Percentiles rank a stretch among this genome's conserved stretches.
Evolutionary conservation across 1,140 invertebrate species (phyloP).

Genomic region (Diuraphis noxia): DNA sequence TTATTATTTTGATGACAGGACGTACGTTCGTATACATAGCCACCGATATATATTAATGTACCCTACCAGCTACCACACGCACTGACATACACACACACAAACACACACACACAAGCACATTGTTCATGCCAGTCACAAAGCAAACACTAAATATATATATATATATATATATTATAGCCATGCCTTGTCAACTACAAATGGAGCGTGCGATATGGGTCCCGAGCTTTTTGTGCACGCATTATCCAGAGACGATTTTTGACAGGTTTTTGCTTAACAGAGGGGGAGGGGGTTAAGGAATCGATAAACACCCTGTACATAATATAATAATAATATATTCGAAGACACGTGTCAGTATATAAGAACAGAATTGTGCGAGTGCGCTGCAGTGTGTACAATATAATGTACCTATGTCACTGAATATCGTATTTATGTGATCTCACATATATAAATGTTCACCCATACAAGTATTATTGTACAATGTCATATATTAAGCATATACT

Average conservation of each 20-base stretch:
- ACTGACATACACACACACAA: not conserved
- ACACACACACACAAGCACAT: not conserved
- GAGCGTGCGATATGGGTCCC: conserved; percentile 44
- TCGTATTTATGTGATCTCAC: not conserved
- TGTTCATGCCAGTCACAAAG: conserved; percentile 52
- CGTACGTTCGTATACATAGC: not conserved
- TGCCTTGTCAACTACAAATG: conserved; percentile 53
- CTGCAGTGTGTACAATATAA: not conserved
- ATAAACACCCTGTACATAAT: conserved; percentile 31
- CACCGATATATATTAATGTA: conserved; percentile 7
- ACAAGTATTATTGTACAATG: not conserved
- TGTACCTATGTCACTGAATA: not conserved
- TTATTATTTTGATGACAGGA: conserved; percentile 49
- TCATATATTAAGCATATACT: not conserved
- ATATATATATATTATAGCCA: conserved; percentile 33
- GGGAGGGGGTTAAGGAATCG: not conserved
- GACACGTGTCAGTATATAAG: conserved; percentile 22
- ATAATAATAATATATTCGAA: conserved; percentile 21
- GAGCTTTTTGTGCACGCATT: conserved; percentile 36
- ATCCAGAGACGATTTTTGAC: conserved; percentile 52
- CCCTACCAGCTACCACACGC: not conserved
- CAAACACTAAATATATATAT: too few species aligned
- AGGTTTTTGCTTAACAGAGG: conserved; percentile 17
- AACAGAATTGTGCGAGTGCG: not conserved
- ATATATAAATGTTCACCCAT: not conserved